Evolutionary conservation across 2,888 invertebrate species (phyloP).

Genomic region (Leucoma salicis): DNA sequence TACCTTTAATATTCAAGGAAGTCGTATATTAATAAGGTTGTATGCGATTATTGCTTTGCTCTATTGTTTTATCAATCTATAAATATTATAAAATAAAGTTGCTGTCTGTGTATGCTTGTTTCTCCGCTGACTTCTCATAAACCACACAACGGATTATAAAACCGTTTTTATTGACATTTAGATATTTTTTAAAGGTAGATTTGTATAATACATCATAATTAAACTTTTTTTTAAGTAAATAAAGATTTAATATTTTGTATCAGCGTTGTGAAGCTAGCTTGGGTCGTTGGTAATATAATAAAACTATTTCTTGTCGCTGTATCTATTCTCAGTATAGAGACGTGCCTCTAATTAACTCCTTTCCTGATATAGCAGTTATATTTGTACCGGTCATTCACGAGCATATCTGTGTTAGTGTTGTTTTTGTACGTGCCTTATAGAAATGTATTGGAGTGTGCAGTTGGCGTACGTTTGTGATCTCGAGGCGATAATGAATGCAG

Average conservation of each 20-base stretch:
- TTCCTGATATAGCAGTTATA: conserved; percentile 9
- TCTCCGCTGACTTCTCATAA: no score
- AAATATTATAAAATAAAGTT: no score
- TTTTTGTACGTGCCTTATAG: conserved; percentile 15
- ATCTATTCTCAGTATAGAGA: conserved; percentile 5
- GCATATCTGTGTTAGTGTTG: conserved; percentile 1
- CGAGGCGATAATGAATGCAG: conserved; percentile 61
- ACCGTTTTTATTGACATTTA: no score
- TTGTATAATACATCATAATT: no score
- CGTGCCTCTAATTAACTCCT: conserved; percentile 16
- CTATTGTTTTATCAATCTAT: neutral
- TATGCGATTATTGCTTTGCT: neutral
- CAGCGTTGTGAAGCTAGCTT: no score
- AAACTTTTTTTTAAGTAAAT: no score
- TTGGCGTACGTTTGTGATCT: conserved; percentile 43
- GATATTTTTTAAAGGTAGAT: no score
- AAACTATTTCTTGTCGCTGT: neutral
- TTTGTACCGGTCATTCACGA: conserved; percentile 16
- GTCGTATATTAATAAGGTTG: neutral
- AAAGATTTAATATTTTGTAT: no score
- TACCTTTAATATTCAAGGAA: neutral
- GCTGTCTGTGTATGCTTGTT: no score
- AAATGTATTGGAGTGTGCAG: conserved; percentile 25
- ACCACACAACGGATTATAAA: no score
- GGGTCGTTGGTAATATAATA: neutral